phyloP scores from a whole-genome alignment of 1,140 invertebrate species.

The Pseudomyrmex dendroicus region DNA sequence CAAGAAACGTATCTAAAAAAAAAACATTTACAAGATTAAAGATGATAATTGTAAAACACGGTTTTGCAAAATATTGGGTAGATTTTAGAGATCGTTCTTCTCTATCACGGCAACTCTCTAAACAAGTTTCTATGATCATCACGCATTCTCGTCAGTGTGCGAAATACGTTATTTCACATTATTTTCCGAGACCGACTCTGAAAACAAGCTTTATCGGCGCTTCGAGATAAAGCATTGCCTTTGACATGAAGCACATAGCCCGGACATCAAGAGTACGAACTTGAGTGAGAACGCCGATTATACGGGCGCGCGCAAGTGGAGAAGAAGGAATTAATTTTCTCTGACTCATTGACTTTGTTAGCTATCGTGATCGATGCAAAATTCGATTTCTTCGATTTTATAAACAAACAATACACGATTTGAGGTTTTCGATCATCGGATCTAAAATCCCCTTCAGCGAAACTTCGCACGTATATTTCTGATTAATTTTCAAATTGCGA shows the following conservation, averaged over 20 bases:
- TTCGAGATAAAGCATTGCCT: constrained; percentile 62
- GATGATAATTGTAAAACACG: too few relatives aligned
- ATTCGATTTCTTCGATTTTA: constrained; percentile 22
- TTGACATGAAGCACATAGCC: constrained; percentile 63
- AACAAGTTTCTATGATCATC: constrained; percentile 1
- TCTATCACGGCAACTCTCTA: not conserved
- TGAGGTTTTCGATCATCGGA: not conserved
- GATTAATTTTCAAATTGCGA: too few relatives aligned
- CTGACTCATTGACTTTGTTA: not conserved
- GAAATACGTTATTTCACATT: constrained; percentile 26
- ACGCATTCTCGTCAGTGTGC: not conserved
- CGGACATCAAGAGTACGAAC: constrained; percentile 55
- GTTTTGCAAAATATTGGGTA: too few relatives aligned
- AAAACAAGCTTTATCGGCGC: constrained; percentile 13
- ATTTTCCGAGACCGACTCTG: constrained; percentile 29
- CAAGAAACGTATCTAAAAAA: too few relatives aligned
- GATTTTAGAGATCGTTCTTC: not conserved
- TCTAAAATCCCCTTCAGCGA: too few relatives aligned
- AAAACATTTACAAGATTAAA: too few relatives aligned
- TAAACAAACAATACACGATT: not conserved
- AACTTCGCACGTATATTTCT: too few relatives aligned
- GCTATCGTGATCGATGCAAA: not conserved
- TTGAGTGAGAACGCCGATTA: constrained; percentile 31
- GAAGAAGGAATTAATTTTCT: constrained; percentile 56
- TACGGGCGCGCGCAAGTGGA: constrained; percentile 1